Base-by-base conservation (phyloP, 2,113 vertebrate species). In the Albula glossodonta region DNA sequence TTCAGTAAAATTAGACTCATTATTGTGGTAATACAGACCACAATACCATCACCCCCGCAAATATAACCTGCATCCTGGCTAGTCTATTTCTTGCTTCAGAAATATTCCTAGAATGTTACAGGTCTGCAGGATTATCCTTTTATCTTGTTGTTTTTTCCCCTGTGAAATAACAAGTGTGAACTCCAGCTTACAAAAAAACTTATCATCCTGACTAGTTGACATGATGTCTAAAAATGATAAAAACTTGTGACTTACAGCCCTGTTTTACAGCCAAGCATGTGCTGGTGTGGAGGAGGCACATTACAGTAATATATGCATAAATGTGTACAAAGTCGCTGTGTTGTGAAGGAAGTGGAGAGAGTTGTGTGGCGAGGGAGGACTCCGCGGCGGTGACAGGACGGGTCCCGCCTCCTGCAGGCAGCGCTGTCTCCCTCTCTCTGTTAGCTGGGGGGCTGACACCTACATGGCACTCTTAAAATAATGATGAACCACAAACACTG, bases 401-500 rank as follows among this genome's bases (percentile, higher is more conserved):
- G 78, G 84, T 48, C 63, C 74, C 82, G 51, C 52, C 94, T 94
- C 94, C 96, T 70, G 91, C 95, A 96, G 96, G 95, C 96, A 94
- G 96, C 93, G 31, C 31, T 41, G 31, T 41, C 31, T 41, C 31
- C 31, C 96, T 96, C 96, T 94, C 97, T 97, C 95, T 97, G 96
- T 96, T 97, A 96, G 96, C 96, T 94, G 96, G 96, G 93, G 96
- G 96, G 97, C 94, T 99, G 98, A 99, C 98, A 99, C 97, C 97
- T 96, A 95, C 96, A 97, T 99, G 98, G 99, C 98, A 98, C 97
- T 94, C 96, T 97, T 97, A 97, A 99, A 98, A 98, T 99, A 99
- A 99, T 99, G 98, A 99, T 98, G 97, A 99, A 98, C 97, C 98
- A 98, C 99, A 98, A 98, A 97, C 95, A 94, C 95, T 96, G 97